Conservation (phyloP, 2,113 vertebrate species). For the Isichthys henryi region DNA sequence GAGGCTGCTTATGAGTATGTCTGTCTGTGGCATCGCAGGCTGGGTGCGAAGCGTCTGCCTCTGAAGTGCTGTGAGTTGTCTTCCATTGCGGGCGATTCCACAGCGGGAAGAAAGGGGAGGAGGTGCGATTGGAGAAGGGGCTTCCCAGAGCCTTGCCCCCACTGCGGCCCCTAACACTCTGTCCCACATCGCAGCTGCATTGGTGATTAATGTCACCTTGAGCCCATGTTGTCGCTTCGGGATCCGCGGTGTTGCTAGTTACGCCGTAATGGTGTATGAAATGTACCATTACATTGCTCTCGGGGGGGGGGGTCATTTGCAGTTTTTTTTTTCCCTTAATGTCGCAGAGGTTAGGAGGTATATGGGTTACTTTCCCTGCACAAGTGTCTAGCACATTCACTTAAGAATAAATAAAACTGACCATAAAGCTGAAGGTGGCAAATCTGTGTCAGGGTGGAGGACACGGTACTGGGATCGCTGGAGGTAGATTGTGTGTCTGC, state of each 20-base stretch:
- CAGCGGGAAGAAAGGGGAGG: slow-evolving; percentile 44
- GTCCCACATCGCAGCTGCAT: neutral
- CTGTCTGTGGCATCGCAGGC: slow-evolving; percentile 42
- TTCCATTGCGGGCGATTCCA: slow-evolving; percentile 64
- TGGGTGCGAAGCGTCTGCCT: neutral
- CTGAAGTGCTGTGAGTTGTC: neutral
- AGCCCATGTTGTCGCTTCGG: neutral
- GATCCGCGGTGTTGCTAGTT: neutral
- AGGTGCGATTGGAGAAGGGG: neutral
- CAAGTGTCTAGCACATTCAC: neutral
- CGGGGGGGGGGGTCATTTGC: neutral
- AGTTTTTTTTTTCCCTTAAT: neutral
- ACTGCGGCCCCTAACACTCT: neutral
- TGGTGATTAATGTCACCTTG: slow-evolving; percentile 22
- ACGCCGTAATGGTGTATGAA: neutral
- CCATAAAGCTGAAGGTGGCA: neutral
- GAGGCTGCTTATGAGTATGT: neutral
- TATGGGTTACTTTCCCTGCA: neutral
- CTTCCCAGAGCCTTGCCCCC: neutral
- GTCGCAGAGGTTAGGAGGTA: neutral
- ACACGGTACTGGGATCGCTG: neutral
- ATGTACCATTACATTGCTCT: neutral
- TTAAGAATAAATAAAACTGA: neutral
- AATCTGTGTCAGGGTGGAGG: neutral
- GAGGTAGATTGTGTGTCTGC: neutral